Evolutionary conservation across 2,888 invertebrate genomes (phyloP), one percentile per base, ranked within the genome.

Genomic region (Cerceris rybyensis): DNA sequence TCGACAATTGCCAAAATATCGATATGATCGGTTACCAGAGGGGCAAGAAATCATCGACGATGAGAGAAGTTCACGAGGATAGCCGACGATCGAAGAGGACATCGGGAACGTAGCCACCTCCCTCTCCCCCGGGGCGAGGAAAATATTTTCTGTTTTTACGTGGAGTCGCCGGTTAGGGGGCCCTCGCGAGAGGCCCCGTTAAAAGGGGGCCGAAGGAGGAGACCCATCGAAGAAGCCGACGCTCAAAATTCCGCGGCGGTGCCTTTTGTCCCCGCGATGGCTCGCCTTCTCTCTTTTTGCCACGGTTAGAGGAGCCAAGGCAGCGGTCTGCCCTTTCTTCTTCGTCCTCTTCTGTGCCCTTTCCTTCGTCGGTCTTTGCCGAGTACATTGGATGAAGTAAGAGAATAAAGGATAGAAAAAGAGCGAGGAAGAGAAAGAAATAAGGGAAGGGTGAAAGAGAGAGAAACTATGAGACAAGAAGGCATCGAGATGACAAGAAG

Each of bases 221-320:
- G 39, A 17, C 8, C 52, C 13, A 63, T 66, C 65, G 63, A 74
- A 76, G 65, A 70, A 88, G 90, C 89, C 91, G 91, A 88, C 90
- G 90, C 88, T 91, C 90, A 91, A 92, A 90, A 92, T 91, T 91
- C 91, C 91, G 88, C 85, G 87, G 91, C 91, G 92, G 91, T 90
- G 87, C 87, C 92, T 91, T 92, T 92, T 90, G 91, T 92, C 88
- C 88, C 82, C 72, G 85, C 87, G 87, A 86, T 83, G 86, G 86
- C 82, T 85, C 85, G 81, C 82, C 84, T 88, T 86, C 85, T 88
- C 83, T 78, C 83, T 88, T 88, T 86, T 88, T 87, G 87, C 86
- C 83, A 81, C 78, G 66, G 80, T 78, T 80, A 77, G 73, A 43
- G 70, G 68, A 75, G 81, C 79, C 63, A 64, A 68, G 70, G 49